Conservation (phyloP, 2,113 vertebrate genomes). For the Tragelaphus strepsiceros region DNA sequence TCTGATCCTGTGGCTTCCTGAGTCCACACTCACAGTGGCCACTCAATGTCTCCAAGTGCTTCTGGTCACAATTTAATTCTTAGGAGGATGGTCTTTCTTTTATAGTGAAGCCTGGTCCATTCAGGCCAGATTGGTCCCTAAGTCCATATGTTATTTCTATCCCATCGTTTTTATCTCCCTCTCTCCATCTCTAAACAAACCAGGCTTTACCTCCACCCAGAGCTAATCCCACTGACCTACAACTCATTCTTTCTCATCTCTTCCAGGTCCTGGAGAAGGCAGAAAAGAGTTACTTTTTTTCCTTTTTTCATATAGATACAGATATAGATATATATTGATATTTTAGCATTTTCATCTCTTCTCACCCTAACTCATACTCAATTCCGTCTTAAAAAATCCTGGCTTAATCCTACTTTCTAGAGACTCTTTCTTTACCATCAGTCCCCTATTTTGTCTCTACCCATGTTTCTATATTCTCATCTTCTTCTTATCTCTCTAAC, state of each 20-base stretch:
- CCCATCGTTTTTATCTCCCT: not conserved
- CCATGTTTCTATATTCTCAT: not conserved
- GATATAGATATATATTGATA: not conserved
- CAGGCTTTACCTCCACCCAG: not conserved
- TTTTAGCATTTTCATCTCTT: not conserved
- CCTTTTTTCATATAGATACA: not conserved
- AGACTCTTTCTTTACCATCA: not conserved
- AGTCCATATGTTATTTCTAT: not conserved
- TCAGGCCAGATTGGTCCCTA: not conserved
- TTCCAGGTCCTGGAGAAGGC: not conserved
- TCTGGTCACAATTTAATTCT: not conserved
- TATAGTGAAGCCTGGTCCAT: not conserved
- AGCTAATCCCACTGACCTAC: not conserved
- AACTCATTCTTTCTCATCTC: not conserved
- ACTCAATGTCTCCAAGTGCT: not conserved
- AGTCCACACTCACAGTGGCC: not conserved
- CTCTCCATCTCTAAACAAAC: not conserved
- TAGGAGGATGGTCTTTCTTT: not conserved
- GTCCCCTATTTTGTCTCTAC: not conserved
- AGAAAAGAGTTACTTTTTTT: not conserved
- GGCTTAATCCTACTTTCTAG: not conserved
- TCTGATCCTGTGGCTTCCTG: not conserved
- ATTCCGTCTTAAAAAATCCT: not conserved
- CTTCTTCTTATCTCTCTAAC: not conserved
- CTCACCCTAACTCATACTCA: not conserved